phyloP scores from a whole-genome alignment of 2,797 vertebrate species.

The Peromyscus aztecus region DNA sequence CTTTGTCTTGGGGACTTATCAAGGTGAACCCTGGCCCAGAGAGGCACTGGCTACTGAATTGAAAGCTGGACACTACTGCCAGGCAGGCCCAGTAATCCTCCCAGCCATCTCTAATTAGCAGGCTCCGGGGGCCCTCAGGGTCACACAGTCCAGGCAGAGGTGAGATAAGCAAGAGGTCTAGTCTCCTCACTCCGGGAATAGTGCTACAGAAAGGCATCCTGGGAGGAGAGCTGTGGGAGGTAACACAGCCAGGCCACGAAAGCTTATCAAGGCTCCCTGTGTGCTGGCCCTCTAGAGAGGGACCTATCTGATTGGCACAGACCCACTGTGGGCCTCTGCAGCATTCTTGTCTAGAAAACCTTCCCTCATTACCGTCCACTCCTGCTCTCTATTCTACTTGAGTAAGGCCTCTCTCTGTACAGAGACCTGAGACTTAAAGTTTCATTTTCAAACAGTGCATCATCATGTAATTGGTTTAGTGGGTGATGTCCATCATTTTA shows the following conservation, averaged over 20 bases:
- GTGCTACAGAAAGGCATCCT: constrained; percentile 36
- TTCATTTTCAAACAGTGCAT: not conserved
- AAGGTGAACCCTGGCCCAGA: constrained; percentile 74
- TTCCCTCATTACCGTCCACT: not conserved
- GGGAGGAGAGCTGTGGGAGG: constrained; percentile 48
- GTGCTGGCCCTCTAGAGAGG: not conserved
- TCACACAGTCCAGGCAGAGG: constrained; percentile 39
- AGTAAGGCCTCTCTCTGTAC: not conserved
- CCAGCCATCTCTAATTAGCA: constrained; percentile 79
- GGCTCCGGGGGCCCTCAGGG: not conserved
- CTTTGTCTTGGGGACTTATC: constrained; percentile 73
- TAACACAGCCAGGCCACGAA: not conserved
- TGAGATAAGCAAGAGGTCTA: constrained; percentile 73
- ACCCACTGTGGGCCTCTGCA: not conserved
- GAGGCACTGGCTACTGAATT: constrained; percentile 48
- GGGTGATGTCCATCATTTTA: not conserved
- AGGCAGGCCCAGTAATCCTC: constrained; percentile 60
- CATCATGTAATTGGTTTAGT: constrained; percentile 20
- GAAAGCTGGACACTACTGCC: constrained; percentile 26
- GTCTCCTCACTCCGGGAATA: not conserved
- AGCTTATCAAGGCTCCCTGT: constrained; percentile 34
- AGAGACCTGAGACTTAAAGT: constrained; percentile 14
- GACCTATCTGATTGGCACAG: constrained; percentile 52
- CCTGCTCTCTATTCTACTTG: not conserved
- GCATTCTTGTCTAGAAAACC: not conserved